phyloP scores from a whole-genome alignment of 2,797 vertebrate genomes.

The Poeciliopsis paucimaculata region DNA sequence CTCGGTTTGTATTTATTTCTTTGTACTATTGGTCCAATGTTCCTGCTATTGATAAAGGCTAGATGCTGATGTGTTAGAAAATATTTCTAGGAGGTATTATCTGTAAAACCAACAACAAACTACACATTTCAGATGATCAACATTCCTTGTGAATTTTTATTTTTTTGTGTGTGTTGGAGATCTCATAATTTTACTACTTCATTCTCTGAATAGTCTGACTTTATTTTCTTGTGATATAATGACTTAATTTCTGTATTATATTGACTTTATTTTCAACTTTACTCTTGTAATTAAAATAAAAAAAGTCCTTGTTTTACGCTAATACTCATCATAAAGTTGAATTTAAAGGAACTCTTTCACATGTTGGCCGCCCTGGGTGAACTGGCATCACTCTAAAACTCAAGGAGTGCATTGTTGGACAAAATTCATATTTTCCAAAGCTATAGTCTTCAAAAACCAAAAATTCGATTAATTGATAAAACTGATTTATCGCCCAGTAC shows the following conservation, averaged over 20 bases:
- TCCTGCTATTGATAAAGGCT: not conserved
- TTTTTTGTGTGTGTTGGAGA: rapidly evolving
- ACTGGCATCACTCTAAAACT: not conserved
- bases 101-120: not conserved
- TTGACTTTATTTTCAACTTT: not conserved
- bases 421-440: not conserved
- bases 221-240: not conserved
- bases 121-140: not conserved
- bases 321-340: not conserved
- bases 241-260: not conserved
- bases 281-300: not conserved
- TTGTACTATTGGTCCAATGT: not conserved
- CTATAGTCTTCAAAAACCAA: not conserved
- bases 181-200: not conserved
- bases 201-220: not conserved
- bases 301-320: not conserved
- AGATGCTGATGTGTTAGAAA: not conserved
- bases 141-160: not conserved
- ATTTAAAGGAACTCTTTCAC: not conserved
- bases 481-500: not conserved
- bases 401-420: not conserved
- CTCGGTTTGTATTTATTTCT: not conserved
- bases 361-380: not conserved
- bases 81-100: not conserved
- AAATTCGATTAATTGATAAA: not conserved